phyloP scores from a whole-genome alignment of 2,113 vertebrate species.

The Apaloderma vittatum region DNA sequence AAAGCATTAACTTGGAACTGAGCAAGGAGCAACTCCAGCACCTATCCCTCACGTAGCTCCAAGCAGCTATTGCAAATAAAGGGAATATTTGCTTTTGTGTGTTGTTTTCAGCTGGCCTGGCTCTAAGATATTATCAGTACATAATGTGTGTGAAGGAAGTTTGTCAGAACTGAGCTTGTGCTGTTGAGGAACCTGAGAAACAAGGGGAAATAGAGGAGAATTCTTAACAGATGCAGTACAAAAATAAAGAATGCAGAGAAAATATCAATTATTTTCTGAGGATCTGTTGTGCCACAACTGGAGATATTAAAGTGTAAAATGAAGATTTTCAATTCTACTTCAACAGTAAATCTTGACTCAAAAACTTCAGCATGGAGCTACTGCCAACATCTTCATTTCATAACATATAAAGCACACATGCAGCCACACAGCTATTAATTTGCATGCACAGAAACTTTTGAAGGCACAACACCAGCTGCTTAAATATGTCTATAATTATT shows the following conservation, averaged over 20 bases:
- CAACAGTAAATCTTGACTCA: background rate
- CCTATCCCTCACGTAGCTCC: background rate
- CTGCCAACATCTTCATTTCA: slow-evolving; percentile 41
- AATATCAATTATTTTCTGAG: background rate
- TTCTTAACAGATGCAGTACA: background rate
- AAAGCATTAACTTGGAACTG: background rate
- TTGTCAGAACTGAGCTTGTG: background rate
- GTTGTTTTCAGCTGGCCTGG: background rate
- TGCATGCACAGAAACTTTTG: slow-evolving; percentile 53
- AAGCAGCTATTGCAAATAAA: background rate
- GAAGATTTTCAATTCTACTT: background rate
- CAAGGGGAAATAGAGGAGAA: background rate
- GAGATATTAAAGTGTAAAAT: background rate
- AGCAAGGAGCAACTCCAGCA: background rate
- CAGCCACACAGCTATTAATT: slow-evolving; percentile 59
- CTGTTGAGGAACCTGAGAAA: background rate
- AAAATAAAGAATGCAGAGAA: background rate
- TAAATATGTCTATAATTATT: slow-evolving; percentile 78
- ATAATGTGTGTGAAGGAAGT: rapidly evolving
- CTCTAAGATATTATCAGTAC: background rate
- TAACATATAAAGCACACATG: slow-evolving; percentile 16
- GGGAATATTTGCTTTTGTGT: background rate
- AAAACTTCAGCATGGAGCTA: background rate
- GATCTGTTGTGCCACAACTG: background rate
- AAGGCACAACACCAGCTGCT: slow-evolving; percentile 65